Evolutionary conservation across 2,888 invertebrate genomes (phyloP), one percentile per base, ranked within the genome.

Genomic region (Drosophila seclusa): DNA sequence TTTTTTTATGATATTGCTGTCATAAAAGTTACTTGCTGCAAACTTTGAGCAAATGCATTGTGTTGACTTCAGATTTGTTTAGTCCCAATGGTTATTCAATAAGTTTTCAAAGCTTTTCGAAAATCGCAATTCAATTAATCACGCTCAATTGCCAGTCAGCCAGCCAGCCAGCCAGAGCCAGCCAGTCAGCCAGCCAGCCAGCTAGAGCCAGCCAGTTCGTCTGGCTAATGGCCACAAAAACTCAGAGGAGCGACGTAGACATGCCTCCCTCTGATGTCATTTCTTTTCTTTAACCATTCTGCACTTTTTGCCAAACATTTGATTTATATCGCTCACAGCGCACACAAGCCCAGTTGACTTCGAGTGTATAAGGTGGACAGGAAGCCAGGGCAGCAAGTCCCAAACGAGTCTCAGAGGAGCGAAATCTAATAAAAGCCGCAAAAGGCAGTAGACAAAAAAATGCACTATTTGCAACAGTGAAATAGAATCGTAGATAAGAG

Each of bases 231-330:
- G 57, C 57, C 57, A 31, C 16, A 40, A 40, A 49, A 49, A 49
- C 49, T 49, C 29, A 40, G 8, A 29, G 55, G 29, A 29, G n/a
- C 21, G 29, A 24, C 7, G 45, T 7, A 31, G 27, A 31, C 27
- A 24, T 24, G 45, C 24, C 24, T 45, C 32, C 50, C 34, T 66
- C 71, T 72, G 72, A 71, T 72, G 76, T 71, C 76, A 71, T 79
- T 84, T 68, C 70, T 70, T 69, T 45, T 45, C 45, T 45, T 76
- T 75, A 76, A 73, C 71, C 79, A 81, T 78, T 86, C 80, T 76
- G 83, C 81, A 83, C 83, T 80, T 83, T 83, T 79, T 81, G 55
- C 73, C 86, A 83, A 83, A 79, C 79, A 86, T 79, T 83, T 83
- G 83, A 83, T 86, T 83, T 83, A 81, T 86, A 81, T 76, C 73